Evolutionary conservation across 2,797 vertebrate genomes (phyloP).

Genomic region (Ctenopoma multispine): DNA sequence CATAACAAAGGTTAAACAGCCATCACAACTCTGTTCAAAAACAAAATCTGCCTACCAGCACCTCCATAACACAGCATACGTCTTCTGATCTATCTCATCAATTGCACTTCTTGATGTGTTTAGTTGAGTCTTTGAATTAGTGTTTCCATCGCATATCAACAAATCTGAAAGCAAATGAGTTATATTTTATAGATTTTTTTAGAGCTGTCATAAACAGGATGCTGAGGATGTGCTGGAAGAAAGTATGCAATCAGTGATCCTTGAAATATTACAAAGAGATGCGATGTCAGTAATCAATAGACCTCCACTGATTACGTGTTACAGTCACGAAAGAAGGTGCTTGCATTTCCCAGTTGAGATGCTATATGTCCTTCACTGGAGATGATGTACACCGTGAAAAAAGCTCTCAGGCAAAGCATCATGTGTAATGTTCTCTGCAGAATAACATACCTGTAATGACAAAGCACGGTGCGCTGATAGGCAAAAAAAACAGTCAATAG

Average conservation of each 20-base stretch:
- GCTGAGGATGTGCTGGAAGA: slow-evolving; percentile 10
- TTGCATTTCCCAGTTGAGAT: not conserved
- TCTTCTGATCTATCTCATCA: too few species aligned
- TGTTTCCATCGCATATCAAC: not conserved
- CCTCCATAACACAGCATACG: too few species aligned
- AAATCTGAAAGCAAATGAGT: not conserved
- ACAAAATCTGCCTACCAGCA: too few species aligned
- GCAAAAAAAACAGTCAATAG: slow-evolving; percentile 29
- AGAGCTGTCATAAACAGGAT: slow-evolving; percentile 26
- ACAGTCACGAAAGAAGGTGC: slow-evolving; percentile 16
- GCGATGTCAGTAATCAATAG: slow-evolving; percentile 39
- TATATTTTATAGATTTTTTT: slow-evolving; percentile 6
- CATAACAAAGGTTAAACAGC: too few species aligned
- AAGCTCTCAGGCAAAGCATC: slow-evolving; percentile 8
- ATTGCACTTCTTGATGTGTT: too few species aligned
- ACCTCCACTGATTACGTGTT: slow-evolving; percentile 12
- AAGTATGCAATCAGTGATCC: slow-evolving; percentile 8
- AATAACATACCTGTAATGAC: slow-evolving; percentile 50
- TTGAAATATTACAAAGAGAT: slow-evolving; percentile 32
- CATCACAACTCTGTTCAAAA: too few species aligned
- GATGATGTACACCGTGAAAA: slow-evolving; percentile 38
- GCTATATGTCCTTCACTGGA: slow-evolving; percentile 17
- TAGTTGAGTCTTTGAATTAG: too few species aligned
- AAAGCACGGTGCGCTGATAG: slow-evolving; percentile 36
- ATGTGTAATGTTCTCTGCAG: slow-evolving; percentile 45